Percentiles rank a stretch among this genome's conserved stretches.
Conservation (phyloP, 2,113 vertebrate genomes). For the Gorsachius goisagi region DNA sequence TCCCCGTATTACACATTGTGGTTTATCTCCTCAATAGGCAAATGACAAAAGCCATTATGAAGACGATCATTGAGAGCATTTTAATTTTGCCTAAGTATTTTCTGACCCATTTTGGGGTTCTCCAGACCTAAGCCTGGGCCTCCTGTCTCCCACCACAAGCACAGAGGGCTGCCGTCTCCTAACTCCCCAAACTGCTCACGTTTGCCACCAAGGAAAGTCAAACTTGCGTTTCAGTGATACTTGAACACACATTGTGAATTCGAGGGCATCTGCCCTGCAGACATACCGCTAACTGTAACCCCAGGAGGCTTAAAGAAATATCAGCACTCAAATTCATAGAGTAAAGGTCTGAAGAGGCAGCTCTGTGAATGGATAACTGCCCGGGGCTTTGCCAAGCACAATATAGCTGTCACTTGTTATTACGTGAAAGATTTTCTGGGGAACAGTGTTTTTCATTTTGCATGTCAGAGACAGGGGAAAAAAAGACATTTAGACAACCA, state of each 20-base stretch:
- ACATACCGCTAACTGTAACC: constrained; percentile 58
- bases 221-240: constrained; percentile 47
- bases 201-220: constrained; percentile 28
- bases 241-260: constrained; percentile 33
- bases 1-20: not conserved
- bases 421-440: constrained; percentile 71
- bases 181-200: not conserved
- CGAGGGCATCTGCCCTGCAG: constrained; percentile 62
- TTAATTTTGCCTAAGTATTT: not conserved
- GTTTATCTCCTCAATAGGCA: not conserved
- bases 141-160: rapidly evolving
- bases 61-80: not conserved
- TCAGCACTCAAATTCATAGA: constrained; percentile 69
- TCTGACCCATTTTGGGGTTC: not conserved
- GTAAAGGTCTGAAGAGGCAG: constrained; percentile 68
- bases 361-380: constrained; percentile 67
- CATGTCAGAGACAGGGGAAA: constrained; percentile 48
- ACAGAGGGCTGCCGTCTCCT: not conserved
- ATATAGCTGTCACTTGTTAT: constrained; percentile 75
- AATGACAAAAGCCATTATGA: not conserved
- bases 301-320: constrained; percentile 71
- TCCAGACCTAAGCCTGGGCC: not conserved
- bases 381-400: constrained; percentile 69
- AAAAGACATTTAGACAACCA: constrained; percentile 67
- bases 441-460: constrained; percentile 73